phyloP scores from a whole-genome alignment of 2,888 invertebrate species.

The Noctua janthina region DNA sequence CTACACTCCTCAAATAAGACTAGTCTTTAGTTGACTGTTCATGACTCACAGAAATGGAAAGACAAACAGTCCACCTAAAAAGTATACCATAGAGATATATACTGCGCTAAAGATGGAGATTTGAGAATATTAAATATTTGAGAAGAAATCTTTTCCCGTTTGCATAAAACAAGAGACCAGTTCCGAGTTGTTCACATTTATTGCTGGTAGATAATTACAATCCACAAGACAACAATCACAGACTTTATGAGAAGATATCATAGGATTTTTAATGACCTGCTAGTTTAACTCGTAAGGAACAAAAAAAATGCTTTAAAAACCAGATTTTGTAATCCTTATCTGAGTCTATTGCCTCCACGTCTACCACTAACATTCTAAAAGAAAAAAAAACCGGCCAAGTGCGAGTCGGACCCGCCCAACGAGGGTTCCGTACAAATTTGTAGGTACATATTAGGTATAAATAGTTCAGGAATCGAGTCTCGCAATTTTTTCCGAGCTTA shows the following conservation, averaged over 20 bases:
- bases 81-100: not conserved
- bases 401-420: too few relatives aligned
- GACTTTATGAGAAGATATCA: not conserved
- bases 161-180: not conserved
- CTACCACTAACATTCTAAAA: not conserved
- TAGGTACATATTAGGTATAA: too few relatives aligned
- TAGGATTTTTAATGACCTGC: not conserved
- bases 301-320: not conserved
- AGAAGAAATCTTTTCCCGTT: not conserved
- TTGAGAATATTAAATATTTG: not conserved
- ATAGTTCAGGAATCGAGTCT: too few relatives aligned
- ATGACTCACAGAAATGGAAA: not conserved
- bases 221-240: not conserved
- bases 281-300: not conserved
- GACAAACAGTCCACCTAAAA: not conserved
- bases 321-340: not conserved
- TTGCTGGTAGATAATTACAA: not conserved
- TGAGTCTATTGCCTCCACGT: not conserved
- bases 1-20: too few relatives aligned
- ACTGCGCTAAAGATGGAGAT: not conserved
- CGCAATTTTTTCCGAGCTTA: too few relatives aligned
- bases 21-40: too few relatives aligned
- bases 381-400: not conserved
- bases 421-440: too few relatives aligned
- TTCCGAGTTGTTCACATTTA: not conserved